These are phyloP conservation scores for Lophura nycthemera DNA, from an alignment of 2,113 vertebrate genomes.

Conservation along the genomic window DNA sequence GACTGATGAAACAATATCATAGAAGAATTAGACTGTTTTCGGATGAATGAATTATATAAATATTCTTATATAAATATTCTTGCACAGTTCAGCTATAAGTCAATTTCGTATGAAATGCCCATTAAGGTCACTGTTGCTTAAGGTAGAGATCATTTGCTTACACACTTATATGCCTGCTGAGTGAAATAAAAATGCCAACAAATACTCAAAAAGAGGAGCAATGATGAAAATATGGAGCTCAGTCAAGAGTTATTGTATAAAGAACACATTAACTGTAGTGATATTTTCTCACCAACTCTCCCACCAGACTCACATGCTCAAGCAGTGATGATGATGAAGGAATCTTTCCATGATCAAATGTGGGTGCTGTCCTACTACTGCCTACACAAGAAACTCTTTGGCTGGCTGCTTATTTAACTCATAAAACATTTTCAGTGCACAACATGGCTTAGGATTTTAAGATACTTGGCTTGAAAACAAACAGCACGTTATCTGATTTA, in stretches of 20 bases:
- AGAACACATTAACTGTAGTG: neutral
- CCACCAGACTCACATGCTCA: neutral
- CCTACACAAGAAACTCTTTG: neutral
- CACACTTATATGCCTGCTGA: neutral
- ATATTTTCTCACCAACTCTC: neutral
- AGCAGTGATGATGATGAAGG: neutral
- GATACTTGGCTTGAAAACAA: neutral
- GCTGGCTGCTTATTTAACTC: neutral
- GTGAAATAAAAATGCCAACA: neutral
- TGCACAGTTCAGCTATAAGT: conserved; percentile 4
- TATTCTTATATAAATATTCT: conserved; percentile 24
- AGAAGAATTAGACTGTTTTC: conserved; percentile 51
- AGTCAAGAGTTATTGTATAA: neutral
- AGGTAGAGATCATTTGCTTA: neutral
- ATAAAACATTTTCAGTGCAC: neutral
- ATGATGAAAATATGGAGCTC: neutral
- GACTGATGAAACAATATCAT: conserved; percentile 61
- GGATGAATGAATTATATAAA: conserved; percentile 56
- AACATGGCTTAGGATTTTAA: neutral
- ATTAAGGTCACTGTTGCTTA: neutral
- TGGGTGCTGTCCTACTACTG: neutral
- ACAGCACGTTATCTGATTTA: neutral
- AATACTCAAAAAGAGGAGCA: neutral
- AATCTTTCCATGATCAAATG: neutral
- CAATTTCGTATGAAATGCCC: neutral